Conservation (phyloP, 92 coral and sea anemone species). For the Siderastrea radians region DNA sequence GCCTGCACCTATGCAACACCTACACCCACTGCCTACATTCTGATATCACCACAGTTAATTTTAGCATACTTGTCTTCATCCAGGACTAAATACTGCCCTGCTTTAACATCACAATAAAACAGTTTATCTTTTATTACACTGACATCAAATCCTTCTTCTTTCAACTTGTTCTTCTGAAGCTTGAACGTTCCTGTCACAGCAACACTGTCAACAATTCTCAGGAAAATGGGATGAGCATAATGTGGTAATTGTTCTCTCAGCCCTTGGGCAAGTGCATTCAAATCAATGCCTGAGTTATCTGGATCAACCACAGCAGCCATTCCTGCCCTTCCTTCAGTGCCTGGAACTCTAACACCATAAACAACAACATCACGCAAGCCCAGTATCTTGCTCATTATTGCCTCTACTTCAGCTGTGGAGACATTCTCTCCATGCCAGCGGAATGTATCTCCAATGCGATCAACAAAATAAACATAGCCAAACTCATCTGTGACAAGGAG, state of each 20-base stretch:
- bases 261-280: conserved; percentile 62
- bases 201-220: conserved; percentile 80
- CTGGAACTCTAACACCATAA: conserved; percentile 91
- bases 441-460: conserved; percentile 99
- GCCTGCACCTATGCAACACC: too few relatives aligned
- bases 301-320: conserved; percentile 96
- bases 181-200: conserved; percentile 94
- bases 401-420: conserved; percentile 96
- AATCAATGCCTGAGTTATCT: conserved; percentile 64
- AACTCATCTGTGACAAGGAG: conserved; percentile 82
- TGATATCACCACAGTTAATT: conserved; percentile 69
- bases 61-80: conserved; percentile 73
- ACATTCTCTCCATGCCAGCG: conserved; percentile 99
- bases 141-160: conserved; percentile 87
- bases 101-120: conserved; percentile 69
- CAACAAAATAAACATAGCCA: conserved; percentile 90
- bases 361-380: conserved; percentile 92
- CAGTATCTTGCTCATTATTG: conserved; percentile 74
- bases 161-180: conserved; percentile 86
- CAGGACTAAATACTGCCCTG: conserved; percentile 66
- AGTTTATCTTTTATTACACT: conserved; percentile 74
- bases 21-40: conserved; percentile 39
- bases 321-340: conserved; percentile 96
- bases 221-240: conserved; percentile 89
- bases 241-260: conserved; percentile 73